Evolutionary conservation across 2,797 vertebrate species (phyloP).

Genomic region (Florisuga fusca): DNA sequence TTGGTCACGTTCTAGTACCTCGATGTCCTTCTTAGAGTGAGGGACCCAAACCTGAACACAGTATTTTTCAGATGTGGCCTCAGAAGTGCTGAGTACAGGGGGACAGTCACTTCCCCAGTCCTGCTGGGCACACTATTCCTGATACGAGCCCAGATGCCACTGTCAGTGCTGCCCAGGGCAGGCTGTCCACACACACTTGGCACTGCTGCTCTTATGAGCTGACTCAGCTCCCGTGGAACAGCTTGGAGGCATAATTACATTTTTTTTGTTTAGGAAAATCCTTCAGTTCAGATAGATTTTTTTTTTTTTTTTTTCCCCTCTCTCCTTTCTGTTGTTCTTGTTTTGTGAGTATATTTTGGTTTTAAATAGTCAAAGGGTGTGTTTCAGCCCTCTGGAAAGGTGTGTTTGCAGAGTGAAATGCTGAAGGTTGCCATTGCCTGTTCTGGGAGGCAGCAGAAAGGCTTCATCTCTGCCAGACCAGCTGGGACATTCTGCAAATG

Average conservation of each 20-base stretch:
- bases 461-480: accelerated
- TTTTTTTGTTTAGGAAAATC: neutral
- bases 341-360: neutral
- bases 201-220: neutral
- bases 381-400: neutral
- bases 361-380: neutral
- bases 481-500: neutral
- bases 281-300: neutral
- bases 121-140: too few species aligned
- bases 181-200: neutral
- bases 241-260: neutral
- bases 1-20: too few species aligned
- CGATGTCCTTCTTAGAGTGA: too few species aligned
- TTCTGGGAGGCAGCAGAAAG: neutral
- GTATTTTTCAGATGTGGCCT: too few species aligned
- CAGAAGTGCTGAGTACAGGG: too few species aligned
- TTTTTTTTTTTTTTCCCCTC: too few species aligned
- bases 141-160: too few species aligned
- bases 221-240: accelerated
- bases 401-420: accelerated
- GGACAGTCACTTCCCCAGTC: too few species aligned
- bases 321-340: accelerated
- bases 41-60: too few species aligned
- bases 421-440: accelerated
- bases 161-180: neutral